These are phyloP conservation scores for Monochamus saltuarius DNA, from an alignment of 1,140 invertebrate genomes.

Conservation along the genomic window DNA sequence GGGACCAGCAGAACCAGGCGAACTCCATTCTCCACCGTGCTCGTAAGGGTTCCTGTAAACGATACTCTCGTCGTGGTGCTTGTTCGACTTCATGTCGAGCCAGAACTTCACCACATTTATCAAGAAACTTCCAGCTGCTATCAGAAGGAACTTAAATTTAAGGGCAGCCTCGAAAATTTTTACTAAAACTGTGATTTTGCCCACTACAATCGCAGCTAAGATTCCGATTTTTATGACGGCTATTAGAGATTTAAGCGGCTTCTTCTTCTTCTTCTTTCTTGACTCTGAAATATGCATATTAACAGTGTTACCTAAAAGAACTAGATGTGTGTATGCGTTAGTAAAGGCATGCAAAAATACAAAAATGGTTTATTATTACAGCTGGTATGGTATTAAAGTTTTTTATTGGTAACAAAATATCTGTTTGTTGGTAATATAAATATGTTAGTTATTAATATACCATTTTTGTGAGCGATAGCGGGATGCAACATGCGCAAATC, in stretches of 20 bases:
- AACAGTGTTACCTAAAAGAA: too few relatives aligned
- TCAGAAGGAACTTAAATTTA: constrained; percentile 14
- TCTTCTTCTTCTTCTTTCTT: constrained; percentile 16
- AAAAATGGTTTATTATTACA: too few relatives aligned
- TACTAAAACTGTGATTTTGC: constrained; percentile 4
- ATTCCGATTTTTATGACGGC: constrained; percentile 4
- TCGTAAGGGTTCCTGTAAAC: constrained; percentile 15
- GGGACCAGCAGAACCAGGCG: not conserved
- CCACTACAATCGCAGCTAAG: not conserved
- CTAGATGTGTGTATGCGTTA: too few relatives aligned
- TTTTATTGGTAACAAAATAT: too few relatives aligned
- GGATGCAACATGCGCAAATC: too few relatives aligned
- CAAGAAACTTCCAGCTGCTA: not conserved
- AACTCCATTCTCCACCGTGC: constrained; percentile 2
- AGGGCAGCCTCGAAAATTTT: constrained; percentile 17
- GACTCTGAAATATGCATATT: constrained; percentile 5
- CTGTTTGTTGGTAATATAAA: too few relatives aligned
- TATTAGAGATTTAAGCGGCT: constrained; percentile 2
- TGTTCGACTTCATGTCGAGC: constrained; percentile 8
- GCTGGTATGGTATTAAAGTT: too few relatives aligned
- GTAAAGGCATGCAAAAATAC: too few relatives aligned
- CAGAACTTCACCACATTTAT: constrained; percentile 13
- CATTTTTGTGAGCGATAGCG: too few relatives aligned
- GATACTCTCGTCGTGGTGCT: constrained; percentile 2
- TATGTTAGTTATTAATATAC: too few relatives aligned